Base-by-base conservation (phyloP, 2,888 invertebrate genomes). In the Junonia oenone region DNA sequence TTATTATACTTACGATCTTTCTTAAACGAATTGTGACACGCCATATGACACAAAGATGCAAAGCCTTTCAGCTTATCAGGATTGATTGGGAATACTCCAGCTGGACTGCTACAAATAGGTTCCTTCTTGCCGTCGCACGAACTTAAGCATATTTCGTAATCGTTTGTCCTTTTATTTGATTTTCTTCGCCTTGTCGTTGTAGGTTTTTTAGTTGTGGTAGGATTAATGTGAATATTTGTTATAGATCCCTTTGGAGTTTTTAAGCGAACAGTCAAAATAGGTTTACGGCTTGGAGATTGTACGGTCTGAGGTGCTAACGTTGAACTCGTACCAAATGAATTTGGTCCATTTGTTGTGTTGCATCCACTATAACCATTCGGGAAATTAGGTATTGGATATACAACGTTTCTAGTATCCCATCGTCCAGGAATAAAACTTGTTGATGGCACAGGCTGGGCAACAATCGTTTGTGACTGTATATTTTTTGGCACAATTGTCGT, bases 21-120 rank as follows among this genome's bases (percentile, higher is more conserved):
- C 68, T 73, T 83, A 63, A 81, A 90, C 22, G 85, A 83, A 65
- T 90, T 90, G 60, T 85, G 81, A 66, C 90, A 90, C 9, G 88
- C 86, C 83, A 90, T 82, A 58, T 90, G 88, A 53, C 90, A 90
- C 40, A 87, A 70, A 0, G 89, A 86, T 6, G 87, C 82, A 66
- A 90, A 90, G 37, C 88, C 89, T 63, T 81, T 87, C 49, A 90
- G 67, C 4, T 69, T 72, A n/a, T 84, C 72, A 0, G 85, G 73
- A 57, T 87, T 75, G 58, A 88, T 69, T 5, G 76, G 74, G 8
- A 63, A 56, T 2, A 75, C 68, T 0, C 82, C 76, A 26, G 77
- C 59, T 2, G 89, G 89, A 1, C 75, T 73, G 22, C 82, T 81
- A 58, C 90, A 90, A 56, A 90, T 79, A 0, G 81, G 83, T 17